A percentile compares a stretch with the other conserved stretches of the same genome.
These are phyloP conservation scores for Hemicentrotus pulcherrimus DNA, from an alignment of 35 echinoderm and acorn worm species.

Conservation along the genomic window DNA sequence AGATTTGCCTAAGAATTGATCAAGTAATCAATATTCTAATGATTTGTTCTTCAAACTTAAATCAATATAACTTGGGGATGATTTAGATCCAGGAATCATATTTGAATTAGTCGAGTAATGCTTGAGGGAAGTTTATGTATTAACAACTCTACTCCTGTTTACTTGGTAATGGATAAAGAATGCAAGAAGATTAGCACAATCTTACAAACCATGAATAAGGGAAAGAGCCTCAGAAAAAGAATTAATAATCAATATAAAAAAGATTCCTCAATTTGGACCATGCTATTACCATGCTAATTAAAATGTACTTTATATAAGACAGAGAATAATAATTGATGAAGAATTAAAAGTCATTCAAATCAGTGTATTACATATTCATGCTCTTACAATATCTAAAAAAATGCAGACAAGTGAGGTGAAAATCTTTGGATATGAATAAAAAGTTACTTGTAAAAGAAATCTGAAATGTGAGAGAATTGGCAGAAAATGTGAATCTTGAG, in stretches of 20 bases:
- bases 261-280: not conserved
- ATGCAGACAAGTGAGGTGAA: not conserved
- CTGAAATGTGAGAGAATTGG: not conserved
- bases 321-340: too few relatives aligned
- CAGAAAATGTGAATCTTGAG: not conserved
- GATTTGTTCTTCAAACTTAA: too few relatives aligned
- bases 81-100: too few relatives aligned
- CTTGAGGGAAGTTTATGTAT: not conserved
- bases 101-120: too few relatives aligned
- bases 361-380: not conserved
- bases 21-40: too few relatives aligned
- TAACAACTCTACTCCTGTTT: not conserved
- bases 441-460: not conserved
- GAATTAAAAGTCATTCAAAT: not conserved
- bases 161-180: not conserved
- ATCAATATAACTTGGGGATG: too few relatives aligned
- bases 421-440: not conserved
- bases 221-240: not conserved
- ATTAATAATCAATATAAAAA: not conserved
- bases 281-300: not conserved
- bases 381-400: not conserved
- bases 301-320: too few relatives aligned
- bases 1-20: too few relatives aligned
- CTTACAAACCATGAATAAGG: not conserved
- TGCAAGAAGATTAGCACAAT: not conserved